A percentile compares a stretch with the other conserved stretches of the same genome.
Evolutionary conservation across 2,888 invertebrate genomes (phyloP).

Genomic region (Branchipolynoe longqiensis): DNA sequence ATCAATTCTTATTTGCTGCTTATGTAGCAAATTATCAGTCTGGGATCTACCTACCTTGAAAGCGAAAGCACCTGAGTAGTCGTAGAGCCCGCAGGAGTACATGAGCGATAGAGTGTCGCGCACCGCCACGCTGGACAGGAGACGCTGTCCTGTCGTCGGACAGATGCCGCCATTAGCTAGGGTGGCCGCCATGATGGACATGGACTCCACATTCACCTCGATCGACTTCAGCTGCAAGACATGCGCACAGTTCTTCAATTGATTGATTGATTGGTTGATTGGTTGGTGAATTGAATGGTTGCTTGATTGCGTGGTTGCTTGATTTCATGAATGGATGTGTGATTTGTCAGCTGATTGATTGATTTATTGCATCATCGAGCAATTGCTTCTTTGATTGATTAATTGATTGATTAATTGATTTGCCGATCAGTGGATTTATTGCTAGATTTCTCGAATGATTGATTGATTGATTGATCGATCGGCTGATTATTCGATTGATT

Average conservation of each 20-base stretch:
- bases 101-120: constrained; percentile 97
- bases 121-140: constrained; percentile 93
- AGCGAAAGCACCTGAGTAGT: constrained; percentile 97
- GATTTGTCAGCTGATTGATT: too few species aligned
- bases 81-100: constrained; percentile 97
- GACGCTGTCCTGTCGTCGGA: constrained; percentile 96
- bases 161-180: constrained; percentile 98
- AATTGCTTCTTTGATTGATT: neutral
- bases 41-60: constrained; percentile 87
- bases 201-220: constrained; percentile 95
- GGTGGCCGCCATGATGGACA: constrained; percentile 96
- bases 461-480: too few species aligned
- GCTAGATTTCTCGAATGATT: too few species aligned
- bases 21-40: too few species aligned
- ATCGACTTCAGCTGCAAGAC: constrained; percentile 3
- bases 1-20: too few species aligned
- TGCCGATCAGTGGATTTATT: too few species aligned
- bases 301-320: too few species aligned
- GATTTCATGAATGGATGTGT: too few species aligned
- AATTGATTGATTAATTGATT: too few species aligned
- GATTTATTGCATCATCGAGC: neutral
- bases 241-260: neutral
- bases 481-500: too few species aligned
- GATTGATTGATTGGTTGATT: neutral
- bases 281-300: too few species aligned